Percentiles rank a stretch among this genome's conserved stretches.
Evolutionary conservation across 2,797 vertebrate genomes (phyloP).

Genomic region (Cyprinella venusta): DNA sequence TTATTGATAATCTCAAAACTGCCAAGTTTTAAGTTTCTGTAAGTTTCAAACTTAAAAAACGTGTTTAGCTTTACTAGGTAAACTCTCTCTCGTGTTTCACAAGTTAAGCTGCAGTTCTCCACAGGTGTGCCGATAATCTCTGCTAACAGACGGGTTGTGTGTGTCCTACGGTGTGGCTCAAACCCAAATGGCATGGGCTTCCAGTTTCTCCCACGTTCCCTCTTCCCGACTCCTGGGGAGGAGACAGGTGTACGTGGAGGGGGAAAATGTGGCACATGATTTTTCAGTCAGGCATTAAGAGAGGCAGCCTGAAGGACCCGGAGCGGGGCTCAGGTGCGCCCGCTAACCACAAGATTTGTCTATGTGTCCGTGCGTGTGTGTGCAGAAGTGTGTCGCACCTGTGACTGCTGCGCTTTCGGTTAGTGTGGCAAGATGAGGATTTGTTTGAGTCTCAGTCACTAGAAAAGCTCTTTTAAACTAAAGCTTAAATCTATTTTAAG

Average conservation of each 20-base stretch:
- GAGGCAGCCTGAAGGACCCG: constrained; percentile 7
- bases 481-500: too few species aligned
- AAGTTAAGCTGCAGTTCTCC: not conserved
- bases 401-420: constrained; percentile 24
- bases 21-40: too few species aligned
- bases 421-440: constrained; percentile 15
- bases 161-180: constrained; percentile 39
- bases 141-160: constrained; percentile 16
- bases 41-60: not conserved
- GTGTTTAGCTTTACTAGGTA: not conserved
- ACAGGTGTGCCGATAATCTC: constrained; percentile 21
- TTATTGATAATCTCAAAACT: not conserved
- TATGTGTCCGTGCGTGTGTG: constrained; percentile 8
- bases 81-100: not conserved
- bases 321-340: constrained; percentile 50
- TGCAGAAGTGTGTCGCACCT: constrained; percentile 45
- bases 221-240: constrained; percentile 54
- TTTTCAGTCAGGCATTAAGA: constrained; percentile 50
- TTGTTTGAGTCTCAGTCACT: not conserved
- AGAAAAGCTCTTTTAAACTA: not conserved
- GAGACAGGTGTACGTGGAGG: constrained; percentile 52
- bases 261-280: not conserved
- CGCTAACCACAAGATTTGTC: constrained; percentile 54
- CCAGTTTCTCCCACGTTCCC: constrained; percentile 22
- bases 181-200: constrained; percentile 42